Evolutionary conservation across 1,140 invertebrate species (phyloP).

Genomic region (Diuraphis noxia): DNA sequence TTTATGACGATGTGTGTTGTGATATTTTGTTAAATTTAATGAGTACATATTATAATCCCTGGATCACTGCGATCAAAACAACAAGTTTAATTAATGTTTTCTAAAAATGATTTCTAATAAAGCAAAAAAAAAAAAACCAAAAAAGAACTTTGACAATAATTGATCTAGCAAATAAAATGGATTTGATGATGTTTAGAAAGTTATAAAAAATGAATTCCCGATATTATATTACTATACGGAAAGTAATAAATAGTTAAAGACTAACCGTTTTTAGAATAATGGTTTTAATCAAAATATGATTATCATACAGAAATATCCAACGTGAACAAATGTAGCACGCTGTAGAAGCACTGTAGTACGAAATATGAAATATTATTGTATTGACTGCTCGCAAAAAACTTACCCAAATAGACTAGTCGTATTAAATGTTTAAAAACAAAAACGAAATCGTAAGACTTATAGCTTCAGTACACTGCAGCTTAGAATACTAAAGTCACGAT

Average conservation of each 20-base stretch:
- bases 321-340: neutral
- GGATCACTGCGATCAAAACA: no score
- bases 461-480: neutral
- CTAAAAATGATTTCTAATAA: neutral
- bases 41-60: no score
- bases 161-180: neutral
- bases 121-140: no score
- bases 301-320: neutral
- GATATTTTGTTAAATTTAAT: neutral
- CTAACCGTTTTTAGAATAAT: neutral
- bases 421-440: neutral
- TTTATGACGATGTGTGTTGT: neutral
- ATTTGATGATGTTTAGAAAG: neutral
- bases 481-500: neutral
- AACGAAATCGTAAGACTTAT: neutral
- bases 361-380: neutral
- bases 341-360: neutral
- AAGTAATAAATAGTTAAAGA: neutral
- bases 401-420: neutral
- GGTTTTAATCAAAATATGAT: neutral
- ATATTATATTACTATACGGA: neutral
- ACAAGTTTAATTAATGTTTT: neutral
- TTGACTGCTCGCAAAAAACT: neutral
- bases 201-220: neutral
- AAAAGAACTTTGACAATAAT: neutral